A percentile compares a stretch with the other conserved stretches of the same genome.
Evolutionary conservation across 1,140 invertebrate species (phyloP).

Genomic region (Aethina tumida): DNA sequence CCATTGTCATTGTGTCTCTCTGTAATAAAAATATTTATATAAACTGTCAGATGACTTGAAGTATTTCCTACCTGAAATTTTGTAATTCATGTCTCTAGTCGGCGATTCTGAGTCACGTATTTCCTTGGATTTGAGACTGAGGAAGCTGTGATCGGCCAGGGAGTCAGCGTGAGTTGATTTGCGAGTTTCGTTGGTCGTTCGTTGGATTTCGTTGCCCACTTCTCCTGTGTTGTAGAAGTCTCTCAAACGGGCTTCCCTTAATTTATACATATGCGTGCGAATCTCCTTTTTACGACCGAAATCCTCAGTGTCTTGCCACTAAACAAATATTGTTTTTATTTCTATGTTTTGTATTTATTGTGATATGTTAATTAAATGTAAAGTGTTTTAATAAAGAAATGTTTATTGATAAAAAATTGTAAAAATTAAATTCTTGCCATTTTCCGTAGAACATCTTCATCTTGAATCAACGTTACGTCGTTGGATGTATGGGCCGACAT

Average conservation of each 20-base stretch:
- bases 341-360: background rate
- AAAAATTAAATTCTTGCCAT: slow-evolving; percentile 46
- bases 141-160: slow-evolving; percentile 60
- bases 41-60: slow-evolving; percentile 1
- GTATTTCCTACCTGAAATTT: slow-evolving; percentile 26
- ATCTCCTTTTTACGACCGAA: slow-evolving; percentile 78
- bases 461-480: slow-evolving; percentile 55
- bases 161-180: slow-evolving; percentile 47
- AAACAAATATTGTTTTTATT: slow-evolving; percentile 17
- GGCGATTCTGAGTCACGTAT: slow-evolving; percentile 65
- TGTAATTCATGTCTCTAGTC: slow-evolving; percentile 48
- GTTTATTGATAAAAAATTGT: background rate
- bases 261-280: slow-evolving; percentile 67
- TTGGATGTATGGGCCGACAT: slow-evolving; percentile 34
- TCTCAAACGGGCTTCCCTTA: slow-evolving; percentile 64
- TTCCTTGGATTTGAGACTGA: slow-evolving; percentile 66
- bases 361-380: slow-evolving; percentile 11
- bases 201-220: slow-evolving; percentile 34
- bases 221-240: slow-evolving; percentile 53
- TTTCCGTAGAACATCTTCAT: slow-evolving; percentile 59
- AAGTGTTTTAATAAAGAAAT: background rate
- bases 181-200: slow-evolving; percentile 8
- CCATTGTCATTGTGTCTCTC: slow-evolving; percentile 29
- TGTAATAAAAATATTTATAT: slow-evolving; percentile 3
- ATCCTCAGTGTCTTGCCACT: slow-evolving; percentile 81